Evolutionary conservation across 2,797 vertebrate genomes (phyloP), one percentile per base, ranked within the genome.

Genomic region (Diceros bicornis): DNA sequence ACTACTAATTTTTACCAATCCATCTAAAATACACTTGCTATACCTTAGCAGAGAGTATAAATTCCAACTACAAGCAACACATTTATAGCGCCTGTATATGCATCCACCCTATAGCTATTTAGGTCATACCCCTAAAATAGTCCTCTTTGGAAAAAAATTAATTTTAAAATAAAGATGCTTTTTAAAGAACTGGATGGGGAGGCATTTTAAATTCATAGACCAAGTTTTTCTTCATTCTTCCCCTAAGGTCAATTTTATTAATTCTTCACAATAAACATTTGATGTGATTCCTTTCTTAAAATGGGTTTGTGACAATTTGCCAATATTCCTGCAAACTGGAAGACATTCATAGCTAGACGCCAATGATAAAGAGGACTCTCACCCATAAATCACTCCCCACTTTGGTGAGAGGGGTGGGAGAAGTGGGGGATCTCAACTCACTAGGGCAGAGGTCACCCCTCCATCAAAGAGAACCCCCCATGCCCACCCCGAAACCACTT

Each of bases 91-190:
- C 75, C 87, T 57, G 1, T 12, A 2, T 11, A 37, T 2, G 16
- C 17, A 83, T 29, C 62, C 93, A 75, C 37, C 78, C 97, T 34
- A 44, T 3, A 62, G 17, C 72, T 94, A 94, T 91, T 69, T 37
- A 97, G 55, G 87, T 87, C 6, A 41, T 52, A 78, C 21, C 92
- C 89, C 77, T 27, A 29, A 97, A 94, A 85, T 16, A 50, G 64
- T 17, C 14, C 10, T 81, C 71, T 68, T 95, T 71, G 32, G 94
- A 91, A 66, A n/a, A 93, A 97, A 95, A 44, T 59, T 78, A 41
- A 69, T 85, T 95, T 89, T 86, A 88, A 83, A 85, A 96, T 34
- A 89, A 88, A 98, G 89, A 82, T 34, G 1, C 61, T 88, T 91
- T 96, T 89, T 68, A 96, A 97, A 75, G 20, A 93, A 32, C 52